phyloP scores from a whole-genome alignment of 92 coral and sea anemone genomes.

The Heliopora coerulea region DNA sequence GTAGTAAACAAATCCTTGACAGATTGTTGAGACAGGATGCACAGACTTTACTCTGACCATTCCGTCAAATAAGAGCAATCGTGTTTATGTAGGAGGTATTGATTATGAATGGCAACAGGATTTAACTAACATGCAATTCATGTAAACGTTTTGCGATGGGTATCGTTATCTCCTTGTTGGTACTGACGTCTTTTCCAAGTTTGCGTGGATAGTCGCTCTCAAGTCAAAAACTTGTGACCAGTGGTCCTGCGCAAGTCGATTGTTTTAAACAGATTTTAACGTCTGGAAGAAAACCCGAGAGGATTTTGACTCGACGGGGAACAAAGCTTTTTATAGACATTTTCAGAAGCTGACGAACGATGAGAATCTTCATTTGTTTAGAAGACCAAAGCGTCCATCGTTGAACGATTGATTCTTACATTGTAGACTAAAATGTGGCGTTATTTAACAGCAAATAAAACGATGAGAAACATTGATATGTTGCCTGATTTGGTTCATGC shows the following conservation, averaged over 20 bases:
- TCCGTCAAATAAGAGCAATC: too few species aligned
- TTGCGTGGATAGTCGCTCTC: too few species aligned
- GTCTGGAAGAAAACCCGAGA: constrained; percentile 19
- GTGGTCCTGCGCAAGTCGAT: too few species aligned
- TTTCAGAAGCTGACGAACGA: constrained; percentile 22
- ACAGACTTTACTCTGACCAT: too few species aligned
- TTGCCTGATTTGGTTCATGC: not conserved
- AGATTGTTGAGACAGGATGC: too few species aligned
- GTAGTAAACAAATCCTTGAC: too few species aligned
- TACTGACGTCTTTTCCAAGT: too few species aligned
- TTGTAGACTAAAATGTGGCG: constrained; percentile 37
- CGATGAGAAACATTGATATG: constrained; percentile 3
- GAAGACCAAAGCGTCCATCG: constrained; percentile 25
- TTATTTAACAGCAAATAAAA: constrained; percentile 29
- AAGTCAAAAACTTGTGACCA: too few species aligned
- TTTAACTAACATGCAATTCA: too few species aligned
- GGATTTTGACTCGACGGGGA: constrained; percentile 5
- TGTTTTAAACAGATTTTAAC: not conserved
- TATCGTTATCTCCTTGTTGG: too few species aligned
- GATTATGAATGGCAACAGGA: not conserved
- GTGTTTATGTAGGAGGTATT: too few species aligned
- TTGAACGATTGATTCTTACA: constrained; percentile 25
- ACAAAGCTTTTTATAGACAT: constrained; percentile 6
- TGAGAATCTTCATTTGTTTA: constrained; percentile 1
- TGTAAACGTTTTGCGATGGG: too few species aligned